phyloP scores from a whole-genome alignment of 2,113 vertebrate genomes.

The Ochotona curzoniae region DNA sequence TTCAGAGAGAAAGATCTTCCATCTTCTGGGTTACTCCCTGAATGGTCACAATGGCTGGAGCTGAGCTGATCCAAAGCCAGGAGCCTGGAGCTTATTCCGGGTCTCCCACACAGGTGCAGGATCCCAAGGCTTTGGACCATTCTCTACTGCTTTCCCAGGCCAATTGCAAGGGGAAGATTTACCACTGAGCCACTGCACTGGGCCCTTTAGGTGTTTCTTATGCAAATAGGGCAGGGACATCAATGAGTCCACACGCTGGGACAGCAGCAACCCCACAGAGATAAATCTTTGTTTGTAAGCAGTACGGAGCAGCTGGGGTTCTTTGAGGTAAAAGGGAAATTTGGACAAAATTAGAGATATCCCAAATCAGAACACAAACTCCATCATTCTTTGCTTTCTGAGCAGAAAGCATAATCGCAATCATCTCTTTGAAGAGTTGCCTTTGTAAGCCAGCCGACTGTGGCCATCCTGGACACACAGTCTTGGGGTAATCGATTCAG shows the following conservation, averaged over 20 bases:
- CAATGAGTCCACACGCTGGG: background rate
- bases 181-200: too few relatives aligned
- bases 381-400: conserved; percentile 69
- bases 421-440: conserved; percentile 76
- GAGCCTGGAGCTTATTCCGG: too few relatives aligned
- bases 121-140: too few relatives aligned
- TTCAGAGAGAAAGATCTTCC: too few relatives aligned
- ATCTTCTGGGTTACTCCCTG: too few relatives aligned
- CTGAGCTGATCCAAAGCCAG: too few relatives aligned
- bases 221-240: fast-evolving
- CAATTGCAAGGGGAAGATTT: too few relatives aligned
- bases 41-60: too few relatives aligned
- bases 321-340: background rate
- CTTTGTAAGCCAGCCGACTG: conserved; percentile 58
- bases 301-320: background rate
- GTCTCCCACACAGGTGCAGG: too few relatives aligned
- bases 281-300: background rate
- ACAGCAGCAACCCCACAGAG: too few relatives aligned
- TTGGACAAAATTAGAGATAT: conserved; percentile 32
- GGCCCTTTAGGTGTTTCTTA: background rate
- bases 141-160: too few relatives aligned
- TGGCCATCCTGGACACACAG: conserved; percentile 76
- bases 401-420: conserved; percentile 75
- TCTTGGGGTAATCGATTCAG: conserved; percentile 75
- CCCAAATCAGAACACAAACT: conserved; percentile 75